These are phyloP conservation scores for Tetragnatha montana DNA, from an alignment of 2,888 invertebrate species.

Conservation along the genomic window DNA sequence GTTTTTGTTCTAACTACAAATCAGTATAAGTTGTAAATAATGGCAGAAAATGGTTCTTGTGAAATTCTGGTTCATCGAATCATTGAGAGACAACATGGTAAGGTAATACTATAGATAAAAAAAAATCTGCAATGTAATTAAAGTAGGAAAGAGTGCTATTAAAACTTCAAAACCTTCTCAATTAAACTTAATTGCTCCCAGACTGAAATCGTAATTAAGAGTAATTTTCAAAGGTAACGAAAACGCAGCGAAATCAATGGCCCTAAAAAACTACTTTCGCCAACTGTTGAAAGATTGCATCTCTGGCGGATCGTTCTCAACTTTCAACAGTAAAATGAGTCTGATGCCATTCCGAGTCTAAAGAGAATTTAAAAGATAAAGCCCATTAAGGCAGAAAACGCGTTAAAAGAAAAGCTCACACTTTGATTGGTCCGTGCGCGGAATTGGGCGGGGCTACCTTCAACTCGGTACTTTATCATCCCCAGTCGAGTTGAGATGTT, in stretches of 20 bases:
- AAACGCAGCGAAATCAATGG: not conserved
- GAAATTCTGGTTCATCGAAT: too few relatives aligned
- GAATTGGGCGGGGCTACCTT: conserved; percentile 15
- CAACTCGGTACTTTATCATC: conserved; percentile 26
- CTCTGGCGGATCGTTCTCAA: not conserved
- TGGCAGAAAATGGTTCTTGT: too few relatives aligned
- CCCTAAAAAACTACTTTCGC: not conserved
- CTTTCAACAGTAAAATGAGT: not conserved
- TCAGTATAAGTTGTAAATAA: too few relatives aligned
- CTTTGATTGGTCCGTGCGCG: not conserved
- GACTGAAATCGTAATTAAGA: too few relatives aligned
- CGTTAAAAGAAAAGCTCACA: not conserved
- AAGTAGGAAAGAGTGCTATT: too few relatives aligned
- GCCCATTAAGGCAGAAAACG: conserved; percentile 14
- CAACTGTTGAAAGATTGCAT: not conserved
- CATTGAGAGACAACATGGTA: too few relatives aligned
- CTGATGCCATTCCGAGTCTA: not conserved
- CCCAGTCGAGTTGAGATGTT: conserved; percentile 26
- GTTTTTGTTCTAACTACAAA: too few relatives aligned
- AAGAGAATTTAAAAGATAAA: conserved; percentile 28
- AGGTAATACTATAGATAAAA: too few relatives aligned
- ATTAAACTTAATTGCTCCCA: too few relatives aligned
- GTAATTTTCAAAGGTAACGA: too few relatives aligned
- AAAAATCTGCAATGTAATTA: too few relatives aligned
- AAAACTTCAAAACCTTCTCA: too few relatives aligned